phyloP scores from a whole-genome alignment of 1,140 invertebrate genomes.

The Lysiphlebus fabarum region DNA sequence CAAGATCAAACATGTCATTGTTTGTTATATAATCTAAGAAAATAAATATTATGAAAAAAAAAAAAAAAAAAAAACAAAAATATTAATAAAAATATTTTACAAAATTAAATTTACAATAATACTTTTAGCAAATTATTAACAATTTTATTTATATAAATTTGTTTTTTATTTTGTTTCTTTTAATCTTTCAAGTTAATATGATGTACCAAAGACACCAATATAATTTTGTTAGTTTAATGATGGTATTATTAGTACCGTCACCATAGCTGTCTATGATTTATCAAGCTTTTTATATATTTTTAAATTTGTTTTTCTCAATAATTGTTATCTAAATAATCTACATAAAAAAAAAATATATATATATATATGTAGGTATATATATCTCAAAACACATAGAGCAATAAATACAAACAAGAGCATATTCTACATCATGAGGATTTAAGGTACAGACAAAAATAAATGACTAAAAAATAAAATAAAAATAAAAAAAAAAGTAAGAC shows the following conservation, averaged over 20 bases:
- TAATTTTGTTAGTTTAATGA: conserved; percentile 50
- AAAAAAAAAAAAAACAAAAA: conserved; percentile 1
- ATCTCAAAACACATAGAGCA: conserved; percentile 15
- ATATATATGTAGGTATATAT: not conserved
- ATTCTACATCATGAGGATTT: conserved; percentile 18
- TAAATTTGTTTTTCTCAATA: too few species aligned
- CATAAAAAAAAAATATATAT: too few species aligned
- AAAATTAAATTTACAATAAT: too few species aligned
- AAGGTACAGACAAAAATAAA: conserved; percentile 28
- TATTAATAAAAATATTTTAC: not conserved
- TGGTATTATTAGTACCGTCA: conserved; percentile 51
- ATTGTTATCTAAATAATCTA: too few species aligned
- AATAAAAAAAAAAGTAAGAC: conserved; percentile 47
- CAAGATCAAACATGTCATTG: conserved; percentile 80
- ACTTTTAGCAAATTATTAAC: conserved; percentile 18
- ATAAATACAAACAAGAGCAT: conserved; percentile 31
- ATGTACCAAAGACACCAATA: conserved; percentile 48
- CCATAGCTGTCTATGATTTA: conserved; percentile 32
- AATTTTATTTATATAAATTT: conserved; percentile 9
- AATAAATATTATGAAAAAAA: not conserved
- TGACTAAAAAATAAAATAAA: conserved; percentile 36
- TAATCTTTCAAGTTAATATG: conserved; percentile 22
- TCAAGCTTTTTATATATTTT: conserved; percentile 15
- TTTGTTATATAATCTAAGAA: conserved; percentile 62
- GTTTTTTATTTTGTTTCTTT: conserved; percentile 7